Conservation (phyloP, 2,888 invertebrate species). For the Heliconius sara region DNA sequence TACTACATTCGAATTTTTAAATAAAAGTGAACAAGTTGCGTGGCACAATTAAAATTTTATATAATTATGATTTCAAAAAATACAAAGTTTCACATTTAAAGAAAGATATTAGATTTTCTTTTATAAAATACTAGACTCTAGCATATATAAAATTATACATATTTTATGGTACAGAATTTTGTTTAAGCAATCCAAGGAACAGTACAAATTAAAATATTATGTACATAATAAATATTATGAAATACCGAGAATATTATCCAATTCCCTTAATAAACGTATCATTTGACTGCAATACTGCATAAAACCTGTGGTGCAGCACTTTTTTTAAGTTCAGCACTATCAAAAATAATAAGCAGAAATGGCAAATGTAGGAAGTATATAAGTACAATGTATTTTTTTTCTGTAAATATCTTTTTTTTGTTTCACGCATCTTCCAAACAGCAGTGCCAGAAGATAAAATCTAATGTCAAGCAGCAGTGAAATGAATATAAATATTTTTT, state of each 20-base stretch:
- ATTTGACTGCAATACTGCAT: not conserved
- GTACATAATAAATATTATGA: too few relatives aligned
- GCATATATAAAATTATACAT: too few relatives aligned
- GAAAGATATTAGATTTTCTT: not conserved
- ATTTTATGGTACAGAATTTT: too few relatives aligned
- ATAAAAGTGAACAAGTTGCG: not conserved
- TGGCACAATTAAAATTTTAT: not conserved
- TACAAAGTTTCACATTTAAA: not conserved
- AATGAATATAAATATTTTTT: too few relatives aligned
- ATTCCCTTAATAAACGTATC: too few relatives aligned
- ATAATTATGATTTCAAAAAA: not conserved
- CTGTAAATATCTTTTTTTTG: not conserved
- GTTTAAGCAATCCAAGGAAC: too few relatives aligned
- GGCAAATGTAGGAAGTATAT: not conserved
- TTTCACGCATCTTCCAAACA: not conserved
- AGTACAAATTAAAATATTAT: too few relatives aligned
- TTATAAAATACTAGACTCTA: not conserved
- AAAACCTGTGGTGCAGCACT: not conserved
- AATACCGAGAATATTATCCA: too few relatives aligned
- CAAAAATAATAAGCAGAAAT: not conserved
- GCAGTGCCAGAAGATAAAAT: too few relatives aligned
- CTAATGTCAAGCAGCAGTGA: too few relatives aligned
- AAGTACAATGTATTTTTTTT: not conserved
- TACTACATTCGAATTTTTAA: not conserved
- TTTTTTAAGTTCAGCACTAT: not conserved